These are phyloP conservation scores for Bombus confusus DNA, from an alignment of 1,140 invertebrate genomes.

Conservation along the genomic window DNA sequence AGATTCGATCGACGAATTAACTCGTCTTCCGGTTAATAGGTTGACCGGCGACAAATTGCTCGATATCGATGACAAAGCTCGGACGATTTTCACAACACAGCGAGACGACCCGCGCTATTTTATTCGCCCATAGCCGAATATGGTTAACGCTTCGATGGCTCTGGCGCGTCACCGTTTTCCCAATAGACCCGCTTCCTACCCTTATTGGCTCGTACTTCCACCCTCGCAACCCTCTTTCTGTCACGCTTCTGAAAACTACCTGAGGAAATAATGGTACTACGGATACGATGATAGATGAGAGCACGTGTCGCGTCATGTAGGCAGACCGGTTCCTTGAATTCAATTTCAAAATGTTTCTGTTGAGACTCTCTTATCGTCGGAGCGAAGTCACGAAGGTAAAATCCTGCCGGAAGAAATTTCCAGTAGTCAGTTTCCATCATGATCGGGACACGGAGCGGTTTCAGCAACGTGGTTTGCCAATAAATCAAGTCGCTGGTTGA, in stretches of 20 bases:
- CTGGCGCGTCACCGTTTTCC: not conserved
- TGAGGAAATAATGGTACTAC: not conserved
- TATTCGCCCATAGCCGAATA: not conserved
- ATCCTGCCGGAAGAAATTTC: slow-evolving; percentile 13
- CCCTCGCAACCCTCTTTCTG: not conserved
- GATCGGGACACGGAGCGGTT: slow-evolving; percentile 12
- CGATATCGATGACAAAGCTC: not conserved
- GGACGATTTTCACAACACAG: too few species aligned
- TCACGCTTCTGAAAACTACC: not conserved
- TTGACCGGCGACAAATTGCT: too few species aligned
- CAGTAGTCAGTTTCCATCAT: not conserved
- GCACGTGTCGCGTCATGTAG: not conserved
- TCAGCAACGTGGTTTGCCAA: slow-evolving; percentile 18
- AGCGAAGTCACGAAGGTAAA: too few species aligned
- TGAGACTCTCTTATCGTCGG: too few species aligned
- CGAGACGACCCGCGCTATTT: not conserved
- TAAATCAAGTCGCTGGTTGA: slow-evolving; percentile 41
- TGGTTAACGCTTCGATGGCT: not conserved
- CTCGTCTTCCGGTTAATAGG: too few species aligned
- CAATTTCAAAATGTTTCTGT: not conserved
- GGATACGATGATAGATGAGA: not conserved
- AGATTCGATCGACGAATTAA: too few species aligned
- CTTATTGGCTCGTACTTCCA: not conserved
- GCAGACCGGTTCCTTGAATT: not conserved
- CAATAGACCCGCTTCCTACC: not conserved